These are phyloP conservation scores for Agelaius tricolor DNA, from an alignment of 2,113 vertebrate genomes.

Conservation along the genomic window DNA sequence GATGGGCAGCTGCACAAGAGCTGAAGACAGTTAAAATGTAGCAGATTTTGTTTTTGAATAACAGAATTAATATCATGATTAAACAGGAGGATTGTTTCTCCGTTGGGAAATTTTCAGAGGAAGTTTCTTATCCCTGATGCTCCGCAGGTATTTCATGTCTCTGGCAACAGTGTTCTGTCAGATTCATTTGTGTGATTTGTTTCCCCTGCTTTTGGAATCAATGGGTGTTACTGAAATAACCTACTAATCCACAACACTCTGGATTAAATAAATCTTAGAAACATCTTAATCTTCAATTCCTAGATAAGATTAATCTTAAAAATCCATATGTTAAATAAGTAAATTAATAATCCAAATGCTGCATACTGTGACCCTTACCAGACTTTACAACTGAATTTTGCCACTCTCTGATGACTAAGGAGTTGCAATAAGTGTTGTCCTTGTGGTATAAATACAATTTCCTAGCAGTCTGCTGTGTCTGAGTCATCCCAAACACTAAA, in stretches of 20 bases:
- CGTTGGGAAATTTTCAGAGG: slow-evolving; percentile 37
- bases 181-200: not conserved
- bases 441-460: slow-evolving; percentile 21
- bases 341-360: not conserved
- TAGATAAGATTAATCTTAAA: not conserved
- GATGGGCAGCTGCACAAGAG: not conserved
- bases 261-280: slow-evolving; percentile 5
- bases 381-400: not conserved
- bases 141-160: slow-evolving; percentile 42
- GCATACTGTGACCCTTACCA: not conserved
- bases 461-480: slow-evolving; percentile 31
- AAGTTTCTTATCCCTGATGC: slow-evolving; percentile 19
- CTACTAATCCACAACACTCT: not conserved
- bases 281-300: not conserved
- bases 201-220: slow-evolving; percentile 36
- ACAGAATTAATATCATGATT: not conserved
- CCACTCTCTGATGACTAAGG: slow-evolving; percentile 23
- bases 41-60: not conserved
- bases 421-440: slow-evolving; percentile 27
- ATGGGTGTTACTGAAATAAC: slow-evolving; percentile 1
- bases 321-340: not conserved
- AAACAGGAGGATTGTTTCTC: not conserved
- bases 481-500: slow-evolving; percentile 41
- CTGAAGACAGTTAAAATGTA: not conserved
- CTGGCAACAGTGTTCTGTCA: slow-evolving; percentile 11